Base-by-base conservation (phyloP, 2,797 vertebrate genomes). In the Pseudotriccus pelzelni region DNA sequence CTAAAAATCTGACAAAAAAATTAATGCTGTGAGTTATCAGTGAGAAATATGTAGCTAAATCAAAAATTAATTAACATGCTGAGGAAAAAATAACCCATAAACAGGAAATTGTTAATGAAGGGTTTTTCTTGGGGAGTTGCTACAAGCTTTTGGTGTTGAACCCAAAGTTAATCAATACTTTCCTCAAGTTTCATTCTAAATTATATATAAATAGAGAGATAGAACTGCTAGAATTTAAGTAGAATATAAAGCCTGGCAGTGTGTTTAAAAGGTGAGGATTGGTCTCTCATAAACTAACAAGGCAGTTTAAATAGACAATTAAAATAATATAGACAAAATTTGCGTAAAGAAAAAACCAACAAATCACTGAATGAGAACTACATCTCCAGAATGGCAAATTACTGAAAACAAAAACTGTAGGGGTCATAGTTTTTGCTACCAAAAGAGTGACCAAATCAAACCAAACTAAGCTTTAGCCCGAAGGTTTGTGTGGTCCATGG, bases 1-100 rank as follows among this genome's bases (percentile, higher is more conserved):
- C 73, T 39, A 80, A 78, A 94, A 86, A 14, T 67, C 44, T 90
- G 73, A 85, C 81, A 94, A 78, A 93, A 93, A 90, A 64, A 84
- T 91, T 91, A 94, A 86, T 89, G 39, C 37, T 94, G 30, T 88
- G 62, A 85, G 46, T 84, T 72, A 78, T 58, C 69, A 75, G 32
- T 64, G 39, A 85, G 50, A 94, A 93, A 75, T 27, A 30, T 17
- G 27, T 36, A 68, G 50, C 37, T 95, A 94, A 94, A 86, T 91
- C 27, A 94, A 94, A 85, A 88, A 34, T 32, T 49, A 87, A 77
- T 93, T 92, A 83, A 23, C 28, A 46, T n/a, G 10, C 3, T 70
- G 78, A 74, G 85, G 14, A 83, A 85, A 93, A 93, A 50, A 39
- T 23, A 75, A n/a, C 12, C 18, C 21, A 63, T 49, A 52, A 92